These are phyloP conservation scores for Cetoscarus ocellatus DNA, from an alignment of 2,797 vertebrate genomes.

Conservation along the genomic window DNA sequence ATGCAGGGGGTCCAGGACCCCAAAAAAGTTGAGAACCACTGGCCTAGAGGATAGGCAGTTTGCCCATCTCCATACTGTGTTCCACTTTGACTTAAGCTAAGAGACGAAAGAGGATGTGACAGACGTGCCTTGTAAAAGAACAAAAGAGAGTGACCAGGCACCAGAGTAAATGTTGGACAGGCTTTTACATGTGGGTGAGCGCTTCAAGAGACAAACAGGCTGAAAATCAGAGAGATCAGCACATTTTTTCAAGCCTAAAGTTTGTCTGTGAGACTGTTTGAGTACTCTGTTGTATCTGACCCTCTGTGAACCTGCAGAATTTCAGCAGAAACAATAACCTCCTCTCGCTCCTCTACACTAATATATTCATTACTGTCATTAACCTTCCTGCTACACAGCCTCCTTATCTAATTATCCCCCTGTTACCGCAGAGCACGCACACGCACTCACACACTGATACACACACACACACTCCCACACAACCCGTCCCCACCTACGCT, in stretches of 20 bases:
- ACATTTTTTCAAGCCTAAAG: not conserved
- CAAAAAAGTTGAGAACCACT: no score
- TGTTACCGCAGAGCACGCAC: slow-evolving; percentile 45
- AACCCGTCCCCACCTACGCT: slow-evolving; percentile 51
- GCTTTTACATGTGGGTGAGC: no score
- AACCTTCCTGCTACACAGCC: slow-evolving; percentile 72
- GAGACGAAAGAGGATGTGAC: no score
- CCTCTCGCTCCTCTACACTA: slow-evolving; percentile 50
- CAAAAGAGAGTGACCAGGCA: no score
- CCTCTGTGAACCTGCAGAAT: slow-evolving; percentile 29
- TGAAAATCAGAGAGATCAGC: not conserved
- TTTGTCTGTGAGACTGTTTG: not conserved
- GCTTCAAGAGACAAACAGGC: no score
- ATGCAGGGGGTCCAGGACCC: no score
- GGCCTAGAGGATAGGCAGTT: no score
- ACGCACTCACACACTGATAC: slow-evolving; percentile 34
- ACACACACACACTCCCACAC: slow-evolving; percentile 42
- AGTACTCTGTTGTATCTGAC: not conserved
- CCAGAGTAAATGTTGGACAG: no score
- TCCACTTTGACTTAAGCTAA: no score
- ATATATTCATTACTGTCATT: slow-evolving; percentile 82
- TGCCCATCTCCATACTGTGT: no score
- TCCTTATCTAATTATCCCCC: slow-evolving; percentile 78
- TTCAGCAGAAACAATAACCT: slow-evolving; percentile 37
- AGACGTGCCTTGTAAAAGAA: no score